These are phyloP conservation scores for Acanthurus leucopareius DNA, from an alignment of 2,797 vertebrate species.

Conservation along the genomic window DNA sequence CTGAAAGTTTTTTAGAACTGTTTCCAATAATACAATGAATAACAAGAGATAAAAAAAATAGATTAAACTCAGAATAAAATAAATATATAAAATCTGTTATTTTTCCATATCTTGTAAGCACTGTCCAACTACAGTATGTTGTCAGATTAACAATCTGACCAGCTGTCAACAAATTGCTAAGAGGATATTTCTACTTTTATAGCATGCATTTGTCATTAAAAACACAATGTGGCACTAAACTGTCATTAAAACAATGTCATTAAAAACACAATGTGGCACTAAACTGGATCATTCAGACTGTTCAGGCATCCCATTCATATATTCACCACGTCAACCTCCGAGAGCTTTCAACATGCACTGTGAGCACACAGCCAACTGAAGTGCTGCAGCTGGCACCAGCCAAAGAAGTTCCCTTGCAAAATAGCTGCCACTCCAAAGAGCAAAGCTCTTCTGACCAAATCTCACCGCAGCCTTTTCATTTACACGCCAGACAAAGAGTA, in stretches of 20 bases:
- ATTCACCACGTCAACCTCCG: conserved; percentile 64
- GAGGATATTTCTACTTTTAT: not conserved
- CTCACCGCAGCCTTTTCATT: conserved; percentile 67
- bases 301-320: conserved; percentile 70
- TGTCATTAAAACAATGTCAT: too few species aligned
- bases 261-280: conserved; percentile 32
- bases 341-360: conserved; percentile 71
- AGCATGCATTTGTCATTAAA: conserved; percentile 30
- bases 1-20: not conserved
- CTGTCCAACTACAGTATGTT: not conserved
- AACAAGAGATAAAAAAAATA: not conserved
- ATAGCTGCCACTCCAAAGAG: conserved; percentile 66
- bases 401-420: conserved; percentile 57
- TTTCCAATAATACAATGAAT: not conserved
- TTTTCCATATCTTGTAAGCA: not conserved
- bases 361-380: conserved; percentile 68
- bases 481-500: conserved; percentile 53
- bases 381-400: conserved; percentile 67
- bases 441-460: conserved; percentile 53
- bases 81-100: not conserved
- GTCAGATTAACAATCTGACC: conserved; percentile 1
- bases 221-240: conserved; percentile 35
- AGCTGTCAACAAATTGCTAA: conserved; percentile 11
- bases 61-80: not conserved
- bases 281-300: conserved; percentile 62